Base-by-base conservation (phyloP, 1,140 invertebrate genomes). In the Steinernema khuongi region DNA sequence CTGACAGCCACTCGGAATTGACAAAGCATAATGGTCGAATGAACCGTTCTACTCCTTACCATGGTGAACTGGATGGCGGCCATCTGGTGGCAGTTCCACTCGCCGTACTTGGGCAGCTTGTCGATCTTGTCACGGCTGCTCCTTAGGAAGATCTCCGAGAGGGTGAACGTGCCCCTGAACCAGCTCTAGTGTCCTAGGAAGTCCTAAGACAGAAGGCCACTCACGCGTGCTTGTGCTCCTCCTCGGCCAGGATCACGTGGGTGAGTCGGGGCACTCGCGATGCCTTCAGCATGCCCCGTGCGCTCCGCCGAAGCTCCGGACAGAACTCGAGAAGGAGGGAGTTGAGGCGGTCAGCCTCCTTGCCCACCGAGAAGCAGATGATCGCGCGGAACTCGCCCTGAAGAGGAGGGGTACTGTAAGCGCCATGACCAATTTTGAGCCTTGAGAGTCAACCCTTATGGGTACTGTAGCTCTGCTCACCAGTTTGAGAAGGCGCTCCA, bases 171-270 rank as follows among this genome's bases (percentile, higher is more conserved):
- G 29, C 82, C 81, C 0, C 71, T 79, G 31, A 71, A 70, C 29
- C 11, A 74, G 22, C 33, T 22, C 71, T n/a, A n/a, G n/a, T 18
- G 18, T 72, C 0, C 31, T 67, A 36, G 0, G 26, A 26, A 18
- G 1, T 32, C 4, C 29, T 18, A 22, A 32, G 19, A 1, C 31
- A 73, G 44, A 60, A 14, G 29, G 22, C 30, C 18, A 68, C 17
- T 33, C 67, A 84, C 82, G 80, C 82, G 69, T 83, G 81, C 73
- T 79, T 82, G 68, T 83, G 83, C 30, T 83, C 81, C 26, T 83
- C 81, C 36, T 85, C 79, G 0, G 81, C 81, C 67, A 85, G 72
- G 60, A 83, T 83, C 2, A 83, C 79, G 66, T 83, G 81, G 1
- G 77, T 84, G 36, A 83, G 67, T 19, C 74, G 71, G 17, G 81